phyloP scores from a whole-genome alignment of 64 coral and sea anemone species.

The Montipora capricornis region DNA sequence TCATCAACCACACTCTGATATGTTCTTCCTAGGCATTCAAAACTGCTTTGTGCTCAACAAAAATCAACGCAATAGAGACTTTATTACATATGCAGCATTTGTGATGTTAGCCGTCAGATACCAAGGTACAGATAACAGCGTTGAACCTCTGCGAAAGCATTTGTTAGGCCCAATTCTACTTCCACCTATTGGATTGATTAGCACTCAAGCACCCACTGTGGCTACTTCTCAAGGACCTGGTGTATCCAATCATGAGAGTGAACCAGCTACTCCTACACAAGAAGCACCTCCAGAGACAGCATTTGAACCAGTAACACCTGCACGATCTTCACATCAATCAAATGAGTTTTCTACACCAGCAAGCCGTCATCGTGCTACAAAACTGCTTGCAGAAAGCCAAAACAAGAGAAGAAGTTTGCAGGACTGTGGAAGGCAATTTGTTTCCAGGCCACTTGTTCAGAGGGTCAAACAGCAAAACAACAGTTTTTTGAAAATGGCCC shows the following conservation, averaged over 20 bases:
- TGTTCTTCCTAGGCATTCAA: not conserved
- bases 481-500: too few species aligned
- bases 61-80: not conserved
- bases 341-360: conserved; percentile 18
- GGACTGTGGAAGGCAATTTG: not conserved
- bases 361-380: not conserved
- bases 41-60: not conserved
- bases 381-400: conserved; percentile 24
- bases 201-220: not conserved
- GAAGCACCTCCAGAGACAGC: not conserved
- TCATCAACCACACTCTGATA: too few species aligned
- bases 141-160: not conserved
- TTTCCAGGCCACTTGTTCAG: not conserved
- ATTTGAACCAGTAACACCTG: not conserved
- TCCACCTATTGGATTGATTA: not conserved
- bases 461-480: too few species aligned
- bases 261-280: too few species aligned
- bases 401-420: conserved; percentile 27
- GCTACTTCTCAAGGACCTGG: not conserved
- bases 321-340: conserved; percentile 19
- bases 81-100: not conserved
- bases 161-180: not conserved
- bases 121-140: not conserved
- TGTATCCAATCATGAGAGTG: not conserved
- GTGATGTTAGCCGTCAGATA: conserved; percentile 1